Base-by-base conservation (phyloP, 2,113 vertebrate genomes). In the Gila orcuttii region DNA sequence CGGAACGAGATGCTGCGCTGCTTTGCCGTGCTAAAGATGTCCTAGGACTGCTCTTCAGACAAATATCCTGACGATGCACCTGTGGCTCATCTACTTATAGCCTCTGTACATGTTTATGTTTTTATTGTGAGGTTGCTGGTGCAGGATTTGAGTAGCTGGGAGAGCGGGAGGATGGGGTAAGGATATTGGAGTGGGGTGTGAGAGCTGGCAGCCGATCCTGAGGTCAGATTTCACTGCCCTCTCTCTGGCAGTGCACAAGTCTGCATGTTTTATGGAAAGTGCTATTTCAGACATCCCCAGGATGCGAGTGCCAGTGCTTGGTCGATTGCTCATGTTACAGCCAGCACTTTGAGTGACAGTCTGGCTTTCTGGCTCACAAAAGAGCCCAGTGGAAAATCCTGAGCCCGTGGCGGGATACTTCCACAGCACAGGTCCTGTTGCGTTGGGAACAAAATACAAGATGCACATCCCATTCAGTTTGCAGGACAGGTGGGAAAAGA, bases 261-360 rank as follows among this genome's bases (percentile, higher is more conserved):
- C n/a, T 69, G 57, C 76, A 19, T 73, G 87, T 79, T 87, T 77
- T 89, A 64, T 62, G 57, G 79, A 90, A 89, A 85, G 86, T 88
- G 92, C 59, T 89, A 68, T 91, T 90, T 92, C 93, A 94, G 91
- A 85, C 83, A 91, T 88, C 88, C 89, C 57, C 10, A 79, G 90
- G 85, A 89, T 89, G 88, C 84, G 77, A 69, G 90, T 86, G 87
- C 45, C 86, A 87, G 79, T 28, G 80, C 47, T 6, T 90, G 68
- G 79, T 85, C 86, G 82, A 87, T 87, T 86, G 86, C 88, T 92
- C 71, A 83, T 45, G 76, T 93, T 90, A 88, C 90, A 89, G 66
- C 76, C 85, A 66, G 84, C 71, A 69, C 7, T 88, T 50, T 87
- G 93, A 93, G 19, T 87, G 86, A 93, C 88, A 80, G 88, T 25